Evolutionary conservation across 2,113 vertebrate genomes (phyloP).

Genomic region (Rutilus rutilus): DNA sequence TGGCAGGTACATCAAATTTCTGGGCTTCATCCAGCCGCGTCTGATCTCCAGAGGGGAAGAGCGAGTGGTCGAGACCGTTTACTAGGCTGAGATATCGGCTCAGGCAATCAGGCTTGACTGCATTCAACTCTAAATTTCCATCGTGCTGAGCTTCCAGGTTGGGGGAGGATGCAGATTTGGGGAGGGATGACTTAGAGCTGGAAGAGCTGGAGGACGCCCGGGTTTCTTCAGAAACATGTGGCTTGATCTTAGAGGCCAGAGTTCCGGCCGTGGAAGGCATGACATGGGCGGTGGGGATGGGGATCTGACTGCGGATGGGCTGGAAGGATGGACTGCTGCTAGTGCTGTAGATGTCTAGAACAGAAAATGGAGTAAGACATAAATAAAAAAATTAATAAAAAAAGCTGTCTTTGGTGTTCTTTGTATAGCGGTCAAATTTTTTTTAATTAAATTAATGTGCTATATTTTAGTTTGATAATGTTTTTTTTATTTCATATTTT

Average conservation of each 20-base stretch:
- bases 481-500: too few species aligned
- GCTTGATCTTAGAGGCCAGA: conserved; percentile 79
- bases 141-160: conserved; percentile 72
- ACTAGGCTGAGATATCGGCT: conserved; percentile 79
- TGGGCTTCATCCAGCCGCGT: conserved; percentile 79
- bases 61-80: conserved; percentile 80
- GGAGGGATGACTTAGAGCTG: conserved; percentile 73
- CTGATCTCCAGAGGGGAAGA: conserved; percentile 80
- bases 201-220: conserved; percentile 68
- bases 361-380: not conserved
- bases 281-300: conserved; percentile 97
- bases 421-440: too few species aligned
- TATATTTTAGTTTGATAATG: too few species aligned
- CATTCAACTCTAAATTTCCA: conserved; percentile 50
- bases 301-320: conserved; percentile 90
- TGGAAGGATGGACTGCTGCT: conserved; percentile 89
- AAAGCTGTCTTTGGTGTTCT: not conserved
- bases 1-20: conserved; percentile 85
- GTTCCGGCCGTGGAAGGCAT: conserved; percentile 91
- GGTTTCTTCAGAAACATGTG: conserved; percentile 68
- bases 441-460: too few species aligned
- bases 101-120: conserved; percentile 73
- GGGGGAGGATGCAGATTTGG: conserved; percentile 79
- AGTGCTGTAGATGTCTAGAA: conserved; percentile 85
- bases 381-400: not conserved